Conservation (phyloP, 2,888 invertebrate genomes). For the Pheosia tremula region DNA sequence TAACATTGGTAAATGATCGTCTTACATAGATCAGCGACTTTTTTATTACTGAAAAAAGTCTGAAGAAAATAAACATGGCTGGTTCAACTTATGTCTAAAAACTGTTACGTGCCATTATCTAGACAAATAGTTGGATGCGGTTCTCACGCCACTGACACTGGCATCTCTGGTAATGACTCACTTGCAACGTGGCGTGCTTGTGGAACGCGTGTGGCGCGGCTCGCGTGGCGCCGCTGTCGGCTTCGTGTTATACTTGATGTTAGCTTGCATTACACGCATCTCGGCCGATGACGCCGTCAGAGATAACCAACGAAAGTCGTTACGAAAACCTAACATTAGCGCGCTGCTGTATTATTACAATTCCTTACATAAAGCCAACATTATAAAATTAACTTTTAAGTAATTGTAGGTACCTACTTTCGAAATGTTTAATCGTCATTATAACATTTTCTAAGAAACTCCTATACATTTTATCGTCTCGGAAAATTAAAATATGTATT, state of each 20-base stretch:
- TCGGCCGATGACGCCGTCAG: conserved; percentile 53
- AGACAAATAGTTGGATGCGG: conserved; percentile 53
- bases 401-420: conserved; percentile 7
- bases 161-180: conserved; percentile 33
- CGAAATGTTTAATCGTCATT: conserved; percentile 15
- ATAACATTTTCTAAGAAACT: conserved; percentile 33
- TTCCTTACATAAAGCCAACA: conserved; percentile 16
- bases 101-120: conserved; percentile 53
- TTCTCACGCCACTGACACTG: conserved; percentile 51
- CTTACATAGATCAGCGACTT: too few relatives aligned
- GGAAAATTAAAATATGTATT: neutral
- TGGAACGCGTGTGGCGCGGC: conserved; percentile 9
- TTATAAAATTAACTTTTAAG: conserved; percentile 16
- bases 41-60: too few relatives aligned
- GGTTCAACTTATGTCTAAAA: conserved; percentile 46
- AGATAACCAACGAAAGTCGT: conserved; percentile 59
- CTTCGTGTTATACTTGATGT: conserved; percentile 52
- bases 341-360: conserved; percentile 31
- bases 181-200: conserved; percentile 8
- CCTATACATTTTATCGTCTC: conserved; percentile 29
- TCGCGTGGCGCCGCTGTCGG: conserved; percentile 10
- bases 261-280: conserved; percentile 53
- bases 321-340: conserved; percentile 44
- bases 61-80: too few relatives aligned
- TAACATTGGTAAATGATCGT: too few relatives aligned